Evolutionary conservation across 23 tunicate species (phyloP).

Genomic region (Halocynthia roretzi): DNA sequence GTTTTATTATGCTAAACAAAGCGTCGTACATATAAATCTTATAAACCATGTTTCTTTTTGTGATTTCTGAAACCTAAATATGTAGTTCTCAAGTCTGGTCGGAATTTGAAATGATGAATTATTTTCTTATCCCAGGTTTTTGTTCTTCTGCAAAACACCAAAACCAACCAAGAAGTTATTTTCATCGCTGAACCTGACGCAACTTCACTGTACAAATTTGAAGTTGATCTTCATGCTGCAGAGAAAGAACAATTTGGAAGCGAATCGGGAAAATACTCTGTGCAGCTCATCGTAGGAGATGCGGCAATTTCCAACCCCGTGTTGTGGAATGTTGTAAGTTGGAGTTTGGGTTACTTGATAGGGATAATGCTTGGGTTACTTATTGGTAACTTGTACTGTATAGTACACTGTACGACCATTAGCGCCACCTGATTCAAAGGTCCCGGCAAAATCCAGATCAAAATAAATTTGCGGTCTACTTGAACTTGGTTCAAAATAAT

Average conservation of each 20-base stretch:
- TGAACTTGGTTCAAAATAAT: neutral
- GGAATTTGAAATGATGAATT: neutral
- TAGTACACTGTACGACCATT: too few relatives aligned
- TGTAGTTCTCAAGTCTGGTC: too few relatives aligned
- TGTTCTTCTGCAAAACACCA: slow-evolving; percentile 51
- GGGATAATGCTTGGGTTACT: neutral
- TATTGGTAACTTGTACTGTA: too few relatives aligned
- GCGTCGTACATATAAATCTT: too few relatives aligned
- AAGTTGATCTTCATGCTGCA: slow-evolving; percentile 62
- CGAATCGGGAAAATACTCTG: slow-evolving; percentile 61
- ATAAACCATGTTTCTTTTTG: too few relatives aligned
- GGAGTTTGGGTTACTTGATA: neutral
- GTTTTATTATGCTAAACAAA: too few relatives aligned
- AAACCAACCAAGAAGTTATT: slow-evolving; percentile 58
- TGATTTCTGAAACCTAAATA: too few relatives aligned
- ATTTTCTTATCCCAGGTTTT: slow-evolving; percentile 37
- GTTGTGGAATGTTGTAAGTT: slow-evolving; percentile 86
- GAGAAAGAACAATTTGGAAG: slow-evolving; percentile 64
- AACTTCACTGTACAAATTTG: slow-evolving; percentile 55
- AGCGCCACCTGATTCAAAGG: too few relatives aligned
- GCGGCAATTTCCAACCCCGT: slow-evolving; percentile 85
- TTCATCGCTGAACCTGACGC: slow-evolving; percentile 81
- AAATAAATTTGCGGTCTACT: too few relatives aligned
- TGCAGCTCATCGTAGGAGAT: slow-evolving; percentile 94
- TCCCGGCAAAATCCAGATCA: neutral